Percentiles rank a stretch among this genome's conserved stretches.
phyloP scores from a whole-genome alignment of 2,888 invertebrate species.

The Sphinx pinastri region DNA sequence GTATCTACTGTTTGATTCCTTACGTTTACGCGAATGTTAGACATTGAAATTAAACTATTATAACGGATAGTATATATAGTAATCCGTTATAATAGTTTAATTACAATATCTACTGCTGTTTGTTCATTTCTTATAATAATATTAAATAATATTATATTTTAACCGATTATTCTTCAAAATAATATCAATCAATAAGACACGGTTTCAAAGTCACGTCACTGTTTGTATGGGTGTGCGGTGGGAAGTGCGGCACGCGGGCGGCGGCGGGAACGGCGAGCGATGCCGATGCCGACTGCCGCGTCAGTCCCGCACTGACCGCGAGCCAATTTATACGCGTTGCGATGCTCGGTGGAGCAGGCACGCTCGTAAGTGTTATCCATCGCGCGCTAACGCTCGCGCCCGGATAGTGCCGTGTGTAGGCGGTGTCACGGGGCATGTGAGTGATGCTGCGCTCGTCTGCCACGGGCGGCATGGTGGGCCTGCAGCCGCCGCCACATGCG shows the following conservation, averaged over 20 bases:
- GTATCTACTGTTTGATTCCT: too few relatives aligned
- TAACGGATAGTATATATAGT: too few relatives aligned
- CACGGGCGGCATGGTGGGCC: constrained; percentile 70
- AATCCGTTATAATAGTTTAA: too few relatives aligned
- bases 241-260: constrained; percentile 36
- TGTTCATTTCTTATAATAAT: not conserved
- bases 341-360: constrained; percentile 84
- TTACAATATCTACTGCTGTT: too few relatives aligned
- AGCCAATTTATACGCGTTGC: constrained; percentile 68
- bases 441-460: constrained; percentile 73
- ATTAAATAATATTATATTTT: not conserved
- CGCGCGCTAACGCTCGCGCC: constrained; percentile 56
- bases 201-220: constrained; percentile 52
- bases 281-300: constrained; percentile 40
- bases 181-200: constrained; percentile 51
- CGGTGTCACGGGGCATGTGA: constrained; percentile 61
- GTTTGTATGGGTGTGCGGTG: constrained; percentile 31
- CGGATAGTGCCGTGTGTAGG: constrained; percentile 56
- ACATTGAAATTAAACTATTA: too few relatives aligned
- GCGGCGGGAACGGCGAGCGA: constrained; percentile 27
- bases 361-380: constrained; percentile 56
- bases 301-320: constrained; percentile 80
- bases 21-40: too few relatives aligned
- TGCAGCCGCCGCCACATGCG: constrained; percentile 77
- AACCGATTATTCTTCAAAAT: constrained; percentile 25